Conservation (phyloP, 1,140 invertebrate species). For the Zaprionus capensis region DNA sequence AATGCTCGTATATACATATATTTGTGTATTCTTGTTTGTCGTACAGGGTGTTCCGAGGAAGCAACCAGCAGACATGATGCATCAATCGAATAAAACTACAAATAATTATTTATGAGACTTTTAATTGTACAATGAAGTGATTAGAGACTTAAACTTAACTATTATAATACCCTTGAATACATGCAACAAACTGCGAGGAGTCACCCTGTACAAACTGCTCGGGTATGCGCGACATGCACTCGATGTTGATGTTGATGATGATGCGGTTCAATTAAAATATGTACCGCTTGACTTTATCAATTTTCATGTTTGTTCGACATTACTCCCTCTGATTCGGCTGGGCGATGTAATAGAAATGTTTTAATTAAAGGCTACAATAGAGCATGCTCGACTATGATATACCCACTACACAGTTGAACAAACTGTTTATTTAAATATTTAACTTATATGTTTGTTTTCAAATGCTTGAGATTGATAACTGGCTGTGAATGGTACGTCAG, state of each 20-base stretch:
- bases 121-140: neutral
- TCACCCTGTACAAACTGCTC: constrained; percentile 14
- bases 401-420: too few species aligned
- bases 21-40: neutral
- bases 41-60: constrained; percentile 8
- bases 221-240: neutral
- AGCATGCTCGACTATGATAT: too few species aligned
- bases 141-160: too few species aligned
- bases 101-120: neutral
- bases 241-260: neutral
- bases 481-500: too few species aligned
- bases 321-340: constrained; percentile 16
- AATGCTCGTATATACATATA: neutral
- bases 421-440: too few species aligned
- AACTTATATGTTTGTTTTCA: too few species aligned
- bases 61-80: too few species aligned
- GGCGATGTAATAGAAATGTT: constrained; percentile 32
- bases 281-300: constrained; percentile 30
- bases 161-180: neutral
- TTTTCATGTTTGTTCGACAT: constrained; percentile 26
- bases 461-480: too few species aligned
- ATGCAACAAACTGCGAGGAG: neutral
- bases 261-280: constrained; percentile 38
- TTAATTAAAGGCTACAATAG: neutral
- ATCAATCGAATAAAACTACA: too few species aligned